Evolutionary conservation across 2,888 invertebrate genomes (phyloP).

Genomic region (Meiosimyza platycephala): DNA sequence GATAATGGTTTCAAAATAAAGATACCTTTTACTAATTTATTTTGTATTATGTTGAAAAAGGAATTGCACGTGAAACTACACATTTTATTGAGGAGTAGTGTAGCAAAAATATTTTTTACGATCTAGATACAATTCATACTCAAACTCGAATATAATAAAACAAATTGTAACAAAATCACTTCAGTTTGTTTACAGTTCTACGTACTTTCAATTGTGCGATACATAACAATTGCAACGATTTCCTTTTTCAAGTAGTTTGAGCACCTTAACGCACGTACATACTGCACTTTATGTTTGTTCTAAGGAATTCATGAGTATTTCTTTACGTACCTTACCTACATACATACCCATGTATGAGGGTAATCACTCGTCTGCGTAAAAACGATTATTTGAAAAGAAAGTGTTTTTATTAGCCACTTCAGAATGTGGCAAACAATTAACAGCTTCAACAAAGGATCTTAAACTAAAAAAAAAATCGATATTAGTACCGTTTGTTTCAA

Average conservation of each 20-base stretch:
- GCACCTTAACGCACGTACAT: not conserved
- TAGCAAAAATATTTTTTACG: conserved; percentile 9
- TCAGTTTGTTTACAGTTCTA: conserved; percentile 13
- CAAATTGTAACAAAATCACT: conserved; percentile 23
- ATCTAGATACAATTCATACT: not conserved
- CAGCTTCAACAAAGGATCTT: conserved; percentile 16
- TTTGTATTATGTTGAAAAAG: not conserved
- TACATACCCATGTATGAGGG: not conserved
- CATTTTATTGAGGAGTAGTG: conserved; percentile 10
- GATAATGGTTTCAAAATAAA: conserved; percentile 27
- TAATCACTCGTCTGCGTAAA: not conserved
- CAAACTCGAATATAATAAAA: not conserved
- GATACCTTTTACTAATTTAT: conserved; percentile 18
- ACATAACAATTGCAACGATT: not conserved
- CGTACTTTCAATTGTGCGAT: not conserved
- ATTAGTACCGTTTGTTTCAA: too few relatives aligned
- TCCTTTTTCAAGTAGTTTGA: not conserved
- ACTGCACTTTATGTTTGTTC: not conserved
- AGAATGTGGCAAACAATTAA: conserved; percentile 35
- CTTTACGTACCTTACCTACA: not conserved
- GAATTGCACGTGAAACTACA: not conserved
- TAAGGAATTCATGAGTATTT: not conserved
- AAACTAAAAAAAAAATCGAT: not conserved
- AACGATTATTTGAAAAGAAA: conserved; percentile 26
- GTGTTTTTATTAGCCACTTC: conserved; percentile 33